phyloP scores from a whole-genome alignment of 2,888 invertebrate genomes.

The Scaptomyza polygonia region DNA sequence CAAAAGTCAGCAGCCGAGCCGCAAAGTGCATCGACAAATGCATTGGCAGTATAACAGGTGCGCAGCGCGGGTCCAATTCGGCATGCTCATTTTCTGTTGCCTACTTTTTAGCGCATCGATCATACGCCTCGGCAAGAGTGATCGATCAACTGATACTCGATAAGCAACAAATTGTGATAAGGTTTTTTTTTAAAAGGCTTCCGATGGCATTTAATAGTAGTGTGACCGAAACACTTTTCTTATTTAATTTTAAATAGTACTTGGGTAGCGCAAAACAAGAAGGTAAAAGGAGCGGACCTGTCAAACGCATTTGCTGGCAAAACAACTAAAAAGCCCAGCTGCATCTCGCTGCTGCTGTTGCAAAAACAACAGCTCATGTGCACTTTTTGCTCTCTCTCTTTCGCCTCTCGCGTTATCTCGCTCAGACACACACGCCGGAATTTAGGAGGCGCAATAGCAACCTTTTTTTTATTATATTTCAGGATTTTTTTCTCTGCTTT shows the following conservation, averaged over 20 bases:
- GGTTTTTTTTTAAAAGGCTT: too few relatives aligned
- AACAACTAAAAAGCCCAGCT: conserved; percentile 63
- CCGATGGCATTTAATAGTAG: too few relatives aligned
- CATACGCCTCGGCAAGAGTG: too few relatives aligned
- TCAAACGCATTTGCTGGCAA: conserved; percentile 77
- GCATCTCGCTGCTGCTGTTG: conserved; percentile 3
- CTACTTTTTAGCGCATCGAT: conserved; percentile 21
- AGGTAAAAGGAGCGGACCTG: conserved; percentile 57
- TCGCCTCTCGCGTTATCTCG: conserved; percentile 20
- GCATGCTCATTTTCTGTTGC: conserved; percentile 17
- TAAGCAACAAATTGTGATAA: background rate
- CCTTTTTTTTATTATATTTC: conserved; percentile 52
- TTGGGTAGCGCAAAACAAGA: conserved; percentile 1
- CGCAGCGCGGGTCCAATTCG: conserved; percentile 24
- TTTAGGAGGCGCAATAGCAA: conserved; percentile 61
- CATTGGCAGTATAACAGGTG: conserved; percentile 46
- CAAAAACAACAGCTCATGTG: conserved; percentile 29
- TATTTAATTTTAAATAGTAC: background rate
- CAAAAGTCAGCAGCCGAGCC: conserved; percentile 34
- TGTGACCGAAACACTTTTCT: background rate
- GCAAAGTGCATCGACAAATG: conserved; percentile 53
- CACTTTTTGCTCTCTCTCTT: conserved; percentile 39
- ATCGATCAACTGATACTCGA: too few relatives aligned
- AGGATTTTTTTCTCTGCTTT: conserved; percentile 16
- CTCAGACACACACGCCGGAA: conserved; percentile 38